Base-by-base conservation (phyloP, 2,888 invertebrate species). In the Lycaena phlaeas region DNA sequence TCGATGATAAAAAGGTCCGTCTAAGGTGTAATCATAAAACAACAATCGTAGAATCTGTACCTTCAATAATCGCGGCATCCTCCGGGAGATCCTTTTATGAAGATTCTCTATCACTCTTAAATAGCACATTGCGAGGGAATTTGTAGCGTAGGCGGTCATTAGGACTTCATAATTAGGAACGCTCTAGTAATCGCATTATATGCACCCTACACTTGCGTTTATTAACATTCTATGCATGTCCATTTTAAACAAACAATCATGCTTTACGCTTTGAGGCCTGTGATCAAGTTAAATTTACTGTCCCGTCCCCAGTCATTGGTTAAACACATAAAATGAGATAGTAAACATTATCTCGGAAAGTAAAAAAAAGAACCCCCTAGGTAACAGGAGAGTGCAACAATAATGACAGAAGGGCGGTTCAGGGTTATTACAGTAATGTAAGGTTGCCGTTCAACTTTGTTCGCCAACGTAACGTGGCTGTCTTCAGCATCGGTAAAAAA, bases 341-440 rank as follows among this genome's bases (percentile, higher is more conserved):
- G 29, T 34, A 38, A 45, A 40, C 36, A 42, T 38, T 39, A 36
- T 34, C 42, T 27, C 17, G 12, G 25, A 36, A n/a, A 31, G 43
- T 41, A 42, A 45, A 47, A 41, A 36, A 67, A 66, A 64, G 57
- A 57, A 52, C 62, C 61, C 58, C 65, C 69, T 64, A 70, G 68
- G 61, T 66, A 70, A 64, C 61, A 70, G 67, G 71, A 75, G 75
- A 74, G 72, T 74, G 71, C 70, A 72, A 66, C 57, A 72, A 65
- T 81, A 78, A 82, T 78, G 76, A 79, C 76, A 79, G 74, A 66
- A 73, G 71, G 76, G 76, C 74, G 75, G 70, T 65, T 67, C 72
- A 48, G 57, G 60, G 72, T 79, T 78, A 82, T 81, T 81, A 81
- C 71, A 59, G 70, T 82, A 81, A 81, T 81, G 68, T 63, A 68